These are phyloP conservation scores for Andrena praecox DNA, from an alignment of 2,888 invertebrate genomes.

Conservation along the genomic window DNA sequence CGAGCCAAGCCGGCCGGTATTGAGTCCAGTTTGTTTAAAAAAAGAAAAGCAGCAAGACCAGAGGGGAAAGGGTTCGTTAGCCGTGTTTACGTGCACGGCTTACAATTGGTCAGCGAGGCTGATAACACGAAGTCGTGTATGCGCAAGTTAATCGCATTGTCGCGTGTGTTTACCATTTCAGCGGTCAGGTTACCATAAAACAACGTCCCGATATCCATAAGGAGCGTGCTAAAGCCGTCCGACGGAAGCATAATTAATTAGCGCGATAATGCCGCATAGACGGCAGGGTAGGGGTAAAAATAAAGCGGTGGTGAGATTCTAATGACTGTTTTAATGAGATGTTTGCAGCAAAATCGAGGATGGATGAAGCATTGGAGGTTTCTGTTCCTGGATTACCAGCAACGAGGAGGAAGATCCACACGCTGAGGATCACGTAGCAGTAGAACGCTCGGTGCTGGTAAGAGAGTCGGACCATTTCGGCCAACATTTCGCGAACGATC, in stretches of 20 bases:
- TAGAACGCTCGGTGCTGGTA: constrained; percentile 92
- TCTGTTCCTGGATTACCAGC: constrained; percentile 86
- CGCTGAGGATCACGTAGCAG: constrained; percentile 92
- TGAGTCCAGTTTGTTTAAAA: background rate
- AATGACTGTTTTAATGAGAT: background rate
- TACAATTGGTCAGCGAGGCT: constrained; percentile 7
- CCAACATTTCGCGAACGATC: constrained; percentile 81
- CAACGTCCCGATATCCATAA: background rate
- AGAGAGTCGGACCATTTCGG: constrained; percentile 87
- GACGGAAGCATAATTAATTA: background rate
- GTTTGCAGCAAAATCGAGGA: background rate
- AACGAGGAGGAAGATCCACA: constrained; percentile 93
- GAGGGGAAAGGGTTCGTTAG: background rate
- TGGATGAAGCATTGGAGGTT: background rate
- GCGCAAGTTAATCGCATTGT: constrained; percentile 31
- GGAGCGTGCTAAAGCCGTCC: background rate
- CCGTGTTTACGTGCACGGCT: constrained; percentile 25
- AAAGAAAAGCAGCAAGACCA: background rate
- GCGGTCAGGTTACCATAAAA: background rate
- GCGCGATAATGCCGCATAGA: background rate
- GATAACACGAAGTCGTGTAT: constrained; percentile 60
- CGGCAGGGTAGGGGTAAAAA: background rate
- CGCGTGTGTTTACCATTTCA: constrained; percentile 15
- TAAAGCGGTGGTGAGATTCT: background rate
- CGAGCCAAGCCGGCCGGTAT: background rate